A percentile compares a stretch with the other conserved stretches of the same genome.
phyloP scores from a whole-genome alignment of 1,140 invertebrate species.

The Drosophila ficusphila region DNA sequence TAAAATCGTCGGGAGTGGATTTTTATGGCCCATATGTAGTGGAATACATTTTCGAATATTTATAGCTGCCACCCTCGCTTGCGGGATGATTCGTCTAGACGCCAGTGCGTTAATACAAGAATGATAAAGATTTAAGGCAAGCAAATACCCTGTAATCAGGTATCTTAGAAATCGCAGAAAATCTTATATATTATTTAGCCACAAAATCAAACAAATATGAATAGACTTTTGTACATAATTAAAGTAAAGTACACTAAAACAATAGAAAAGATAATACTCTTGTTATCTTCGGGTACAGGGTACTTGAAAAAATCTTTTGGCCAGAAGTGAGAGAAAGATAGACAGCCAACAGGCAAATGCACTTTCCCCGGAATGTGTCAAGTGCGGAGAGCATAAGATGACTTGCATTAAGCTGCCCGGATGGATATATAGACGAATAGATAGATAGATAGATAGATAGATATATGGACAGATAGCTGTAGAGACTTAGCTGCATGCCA shows the following conservation, averaged over 20 bases:
- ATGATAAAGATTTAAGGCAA: not conserved
- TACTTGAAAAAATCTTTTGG: conserved; percentile 28
- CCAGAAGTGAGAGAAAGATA: conserved; percentile 37
- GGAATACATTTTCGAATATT: conserved; percentile 69
- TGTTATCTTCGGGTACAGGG: not conserved
- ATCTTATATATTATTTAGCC: too few species aligned
- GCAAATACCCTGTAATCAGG: not conserved
- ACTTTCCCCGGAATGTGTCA: conserved; percentile 38
- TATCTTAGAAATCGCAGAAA: too few species aligned
- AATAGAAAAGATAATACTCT: not conserved
- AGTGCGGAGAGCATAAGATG: conserved; percentile 44
- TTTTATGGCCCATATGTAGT: conserved; percentile 67
- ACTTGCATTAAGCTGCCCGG: conserved; percentile 38
- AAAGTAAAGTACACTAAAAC: not conserved
- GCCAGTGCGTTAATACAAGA: conserved; percentile 1
- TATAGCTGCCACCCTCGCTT: conserved; percentile 40
- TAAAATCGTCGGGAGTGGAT: conserved; percentile 26
- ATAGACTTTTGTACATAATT: not conserved
- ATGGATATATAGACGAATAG: conserved; percentile 33
- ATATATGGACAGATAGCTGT: conserved; percentile 40
- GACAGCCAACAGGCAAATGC: conserved; percentile 69
- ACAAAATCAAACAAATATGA: too few species aligned
- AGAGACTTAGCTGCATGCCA: conserved; percentile 53
- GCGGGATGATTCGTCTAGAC: conserved; percentile 22
- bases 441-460: conserved; percentile 26